Evolutionary conservation across 2,113 vertebrate species (phyloP), one percentile per base, ranked within the genome.

Genomic region (Sterrhoptilus dennistouni): DNA sequence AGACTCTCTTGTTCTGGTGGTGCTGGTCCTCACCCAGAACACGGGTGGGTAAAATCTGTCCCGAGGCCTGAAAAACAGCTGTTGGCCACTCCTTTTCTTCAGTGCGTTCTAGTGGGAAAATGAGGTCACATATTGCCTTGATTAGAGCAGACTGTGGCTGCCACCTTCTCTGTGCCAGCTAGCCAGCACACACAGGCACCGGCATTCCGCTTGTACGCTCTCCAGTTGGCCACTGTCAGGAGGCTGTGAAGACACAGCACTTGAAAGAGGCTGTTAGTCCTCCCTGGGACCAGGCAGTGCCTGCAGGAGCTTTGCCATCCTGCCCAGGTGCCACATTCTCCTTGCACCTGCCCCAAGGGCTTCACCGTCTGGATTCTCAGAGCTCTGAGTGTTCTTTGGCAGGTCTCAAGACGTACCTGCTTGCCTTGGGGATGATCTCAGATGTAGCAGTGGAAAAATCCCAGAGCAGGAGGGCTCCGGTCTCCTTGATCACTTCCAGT

Each of bases 381-480:
- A 94, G 85, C 78, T 93, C 72, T 90, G 89, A 96, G 92, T 96
- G 76, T 96, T 93, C 95, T 96, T 96, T 97, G 96, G 96, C 96
- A 97, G 96, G 96, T 95, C 93, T 96, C 86, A 2, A 95, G 96
- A 96, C 91, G 93, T 94, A 96, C 95, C 96, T 96, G 95, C 94
- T 95, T 93, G 81, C 95, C 92, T 90, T 96, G 96, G 95, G 94
- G 90, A 96, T 96, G 95, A 94, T 90, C 78, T 88, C 93, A 95
- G 96, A 96, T 95, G 93, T 95, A 96, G 96, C 92, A 95, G 90
- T 52, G 93, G 95, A 97, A 96, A 96, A 94, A 92, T 90, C 95
- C 85, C 95, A 93, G 95, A 97, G 95, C 93, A 95, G 95, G 79
- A 94, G 94, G 95, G 95, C 89, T 97, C 90, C 86, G 1, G 79